phyloP scores from a whole-genome alignment of 2,797 vertebrate species.

The Nannoperca australis region DNA sequence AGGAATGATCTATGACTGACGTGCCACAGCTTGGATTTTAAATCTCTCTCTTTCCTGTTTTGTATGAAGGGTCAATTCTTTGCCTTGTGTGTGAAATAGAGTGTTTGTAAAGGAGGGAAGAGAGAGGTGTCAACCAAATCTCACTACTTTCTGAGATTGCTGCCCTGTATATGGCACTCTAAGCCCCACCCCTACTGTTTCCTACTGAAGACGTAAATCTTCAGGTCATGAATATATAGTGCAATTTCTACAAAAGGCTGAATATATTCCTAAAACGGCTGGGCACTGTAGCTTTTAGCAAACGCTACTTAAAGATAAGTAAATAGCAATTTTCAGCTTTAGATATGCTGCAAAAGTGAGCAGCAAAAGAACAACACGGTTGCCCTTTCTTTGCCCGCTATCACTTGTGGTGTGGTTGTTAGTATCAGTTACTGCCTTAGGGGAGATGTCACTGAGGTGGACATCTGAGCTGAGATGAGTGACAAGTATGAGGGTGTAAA shows the following conservation, averaged over 20 bases:
- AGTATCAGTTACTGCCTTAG: slow-evolving; percentile 57
- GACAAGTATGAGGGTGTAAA: slow-evolving; percentile 43
- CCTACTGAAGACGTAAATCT: not conserved
- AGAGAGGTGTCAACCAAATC: not conserved
- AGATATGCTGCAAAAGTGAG: not conserved
- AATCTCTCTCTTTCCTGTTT: slow-evolving; percentile 9
- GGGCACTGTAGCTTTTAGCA: not conserved
- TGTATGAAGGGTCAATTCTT: not conserved
- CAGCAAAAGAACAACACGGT: not conserved
- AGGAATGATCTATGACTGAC: slow-evolving; percentile 47
- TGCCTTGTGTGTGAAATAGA: not conserved
- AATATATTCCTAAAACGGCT: not conserved
- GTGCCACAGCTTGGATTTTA: slow-evolving; percentile 25
- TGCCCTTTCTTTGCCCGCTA: not conserved
- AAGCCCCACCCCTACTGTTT: not conserved
- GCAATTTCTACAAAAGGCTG: not conserved
- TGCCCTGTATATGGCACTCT: not conserved
- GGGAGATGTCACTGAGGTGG: slow-evolving; percentile 25
- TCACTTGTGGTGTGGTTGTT: not conserved
- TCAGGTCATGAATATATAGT: not conserved
- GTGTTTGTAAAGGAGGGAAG: not conserved
- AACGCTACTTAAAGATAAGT: not conserved
- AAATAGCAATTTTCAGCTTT: not conserved
- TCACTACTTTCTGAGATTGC: not conserved
- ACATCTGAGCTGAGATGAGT: slow-evolving; percentile 46